Evolutionary conservation across 2,888 invertebrate genomes (phyloP), one percentile per base, ranked within the genome.

Genomic region (Furcula furcula): DNA sequence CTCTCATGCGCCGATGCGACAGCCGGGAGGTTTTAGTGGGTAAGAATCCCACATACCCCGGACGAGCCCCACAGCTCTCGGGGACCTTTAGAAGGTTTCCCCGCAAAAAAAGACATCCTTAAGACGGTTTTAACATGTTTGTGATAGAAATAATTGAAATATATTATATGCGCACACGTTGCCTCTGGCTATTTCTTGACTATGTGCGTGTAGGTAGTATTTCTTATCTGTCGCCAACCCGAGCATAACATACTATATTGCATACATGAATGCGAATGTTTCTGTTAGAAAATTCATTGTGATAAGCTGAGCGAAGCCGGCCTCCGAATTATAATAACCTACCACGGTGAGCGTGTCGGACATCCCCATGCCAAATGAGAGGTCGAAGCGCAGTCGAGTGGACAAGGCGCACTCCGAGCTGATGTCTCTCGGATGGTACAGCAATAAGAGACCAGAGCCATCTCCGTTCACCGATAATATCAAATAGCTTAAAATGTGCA

Each of bases 331-430:
- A 7, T 6, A 7, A n/a, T 5, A 36, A 62, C 66, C 25, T 55
- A 84, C 86, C 76, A 87, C 49, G 9, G 84, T 83, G 7, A 77
- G 67, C 2, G 86, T 87, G 41, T 87, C 87, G 0, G 87, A 81
- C 81, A 86, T 80, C 1, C 86, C 86, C 81, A 83, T 84, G 1
- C 86, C 87, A 31, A 64, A 85, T 1, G 86, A 77, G 14, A 86
- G 36, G 31, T 87, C 86, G 42, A 67, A 86, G 19, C 80, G 59
- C 10, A 87, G 36, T 0, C 63, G 50, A 4, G 62, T 57, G 0
- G 85, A 84, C 34, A 69, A 62, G 0, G 75, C 71, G 29, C 87
- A 86, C 0, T 72, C 75, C 9, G 55, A 58, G 31, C 69, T 85
- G 6, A 85, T 54, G 28, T 87, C 87, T 2, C 47, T 48, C 0